phyloP scores from a whole-genome alignment of 2,113 vertebrate species.

The Pollachius pollachius region DNA sequence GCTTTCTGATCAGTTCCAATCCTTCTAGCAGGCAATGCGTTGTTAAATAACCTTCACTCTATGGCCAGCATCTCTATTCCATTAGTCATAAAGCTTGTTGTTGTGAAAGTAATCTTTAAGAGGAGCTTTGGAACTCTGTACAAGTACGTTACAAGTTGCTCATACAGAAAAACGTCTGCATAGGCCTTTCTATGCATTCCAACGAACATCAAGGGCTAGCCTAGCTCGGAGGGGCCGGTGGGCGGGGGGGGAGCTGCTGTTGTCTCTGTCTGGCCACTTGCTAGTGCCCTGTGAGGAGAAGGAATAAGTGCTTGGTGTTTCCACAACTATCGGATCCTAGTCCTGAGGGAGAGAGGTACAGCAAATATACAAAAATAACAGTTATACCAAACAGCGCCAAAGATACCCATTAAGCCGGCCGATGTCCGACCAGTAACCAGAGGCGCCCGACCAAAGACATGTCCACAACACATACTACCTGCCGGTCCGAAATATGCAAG shows the following conservation, averaged over 20 bases:
- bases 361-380: conserved; percentile 70
- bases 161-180: too few species aligned
- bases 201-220: conserved; percentile 45
- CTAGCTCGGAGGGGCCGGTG: conserved; percentile 50
- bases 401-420: conserved; percentile 42
- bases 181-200: too few species aligned
- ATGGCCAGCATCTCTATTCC: too few species aligned
- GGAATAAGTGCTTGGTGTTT: conserved; percentile 61
- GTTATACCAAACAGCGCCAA: conserved; percentile 60
- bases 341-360: conserved; percentile 47
- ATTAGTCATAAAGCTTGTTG: too few species aligned
- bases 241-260: conserved; percentile 47
- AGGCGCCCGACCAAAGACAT: conserved; percentile 40
- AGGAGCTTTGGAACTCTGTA: too few species aligned
- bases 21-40: too few species aligned
- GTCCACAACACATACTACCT: conserved; percentile 28
- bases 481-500: conserved; percentile 57
- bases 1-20: too few species aligned
- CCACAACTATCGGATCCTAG: conserved; percentile 45
- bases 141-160: too few species aligned
- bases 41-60: too few species aligned
- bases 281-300: conserved; percentile 52
- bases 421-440: conserved; percentile 28
- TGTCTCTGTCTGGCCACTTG: conserved; percentile 57
- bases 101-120: too few species aligned